Conservation (phyloP, 53 echinoderm and acorn worm genomes). For the Paelopatides confundens region DNA sequence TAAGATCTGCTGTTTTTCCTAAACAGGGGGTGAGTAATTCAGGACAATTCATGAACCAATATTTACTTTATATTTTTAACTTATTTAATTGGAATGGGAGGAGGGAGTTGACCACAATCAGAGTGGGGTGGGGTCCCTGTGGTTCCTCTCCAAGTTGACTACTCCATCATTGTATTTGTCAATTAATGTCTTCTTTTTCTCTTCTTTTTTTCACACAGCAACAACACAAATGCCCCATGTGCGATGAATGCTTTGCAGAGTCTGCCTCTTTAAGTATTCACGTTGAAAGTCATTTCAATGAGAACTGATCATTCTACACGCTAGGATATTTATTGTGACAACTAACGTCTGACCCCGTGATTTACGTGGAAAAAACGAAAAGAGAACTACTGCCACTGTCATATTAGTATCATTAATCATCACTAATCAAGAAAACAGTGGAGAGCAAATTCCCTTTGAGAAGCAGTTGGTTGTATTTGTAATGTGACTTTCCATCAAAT, state of each 20-base stretch:
- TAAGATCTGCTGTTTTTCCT: too few species aligned
- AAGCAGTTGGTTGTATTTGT: too few species aligned
- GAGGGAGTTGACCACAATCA: neutral
- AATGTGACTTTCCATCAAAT: too few species aligned
- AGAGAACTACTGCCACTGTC: too few species aligned
- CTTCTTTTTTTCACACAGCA: neutral
- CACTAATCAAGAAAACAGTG: too few species aligned
- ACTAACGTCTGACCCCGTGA: too few species aligned
- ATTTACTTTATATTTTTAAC: neutral
- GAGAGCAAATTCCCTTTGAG: too few species aligned
- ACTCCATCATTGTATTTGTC: neutral
- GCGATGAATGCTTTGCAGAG: neutral
- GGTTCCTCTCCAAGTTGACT: neutral
- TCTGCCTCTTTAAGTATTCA: constrained; percentile 9
- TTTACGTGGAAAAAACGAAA: too few species aligned
- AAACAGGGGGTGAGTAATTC: too few species aligned
- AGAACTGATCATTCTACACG: neutral
- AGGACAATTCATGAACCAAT: neutral
- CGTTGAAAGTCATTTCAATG: neutral
- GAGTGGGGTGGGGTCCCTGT: too few species aligned
- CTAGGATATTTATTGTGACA: too few species aligned
- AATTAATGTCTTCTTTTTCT: neutral
- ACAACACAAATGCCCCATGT: neutral
- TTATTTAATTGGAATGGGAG: neutral
- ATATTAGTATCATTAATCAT: too few species aligned